phyloP scores from a whole-genome alignment of 2,113 vertebrate species.

The Gorilla gorilla region DNA sequence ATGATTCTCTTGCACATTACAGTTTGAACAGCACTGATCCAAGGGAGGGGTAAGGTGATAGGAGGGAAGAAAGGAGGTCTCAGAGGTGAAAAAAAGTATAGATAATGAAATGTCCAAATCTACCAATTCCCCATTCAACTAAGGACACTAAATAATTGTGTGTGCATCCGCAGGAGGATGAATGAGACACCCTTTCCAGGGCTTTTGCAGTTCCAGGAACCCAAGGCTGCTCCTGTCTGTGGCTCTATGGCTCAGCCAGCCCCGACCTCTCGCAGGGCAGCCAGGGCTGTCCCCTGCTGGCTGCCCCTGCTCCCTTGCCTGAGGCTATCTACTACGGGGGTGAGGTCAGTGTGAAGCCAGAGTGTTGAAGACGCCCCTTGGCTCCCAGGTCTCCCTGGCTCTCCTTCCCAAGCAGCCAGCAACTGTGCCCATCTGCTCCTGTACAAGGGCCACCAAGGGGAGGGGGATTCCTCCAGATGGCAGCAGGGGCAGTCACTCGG shows the following conservation, averaged over 20 bases:
- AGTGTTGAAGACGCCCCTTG: neutral
- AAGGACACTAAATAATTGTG: neutral
- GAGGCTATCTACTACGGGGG: neutral
- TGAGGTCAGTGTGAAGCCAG: neutral
- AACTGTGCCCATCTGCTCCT: neutral
- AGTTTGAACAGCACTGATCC: neutral
- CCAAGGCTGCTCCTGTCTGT: neutral
- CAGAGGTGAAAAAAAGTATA: neutral
- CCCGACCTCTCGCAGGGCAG: neutral
- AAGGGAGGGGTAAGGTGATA: accelerated
- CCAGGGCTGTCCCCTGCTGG: neutral
- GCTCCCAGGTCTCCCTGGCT: neutral
- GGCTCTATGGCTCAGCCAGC: neutral
- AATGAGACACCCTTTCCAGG: neutral
- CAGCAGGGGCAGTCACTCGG: neutral
- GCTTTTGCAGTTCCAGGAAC: neutral
- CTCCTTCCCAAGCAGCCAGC: neutral
- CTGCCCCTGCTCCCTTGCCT: neutral
- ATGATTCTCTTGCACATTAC: neutral
- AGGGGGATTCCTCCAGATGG: neutral
- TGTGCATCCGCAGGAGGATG: neutral
- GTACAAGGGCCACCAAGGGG: neutral
- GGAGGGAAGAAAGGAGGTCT: neutral
- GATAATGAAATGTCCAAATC: neutral
- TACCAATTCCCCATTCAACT: neutral